Evolutionary conservation across 1,140 invertebrate genomes (phyloP).

Genomic region (Subanguina moxae): DNA sequence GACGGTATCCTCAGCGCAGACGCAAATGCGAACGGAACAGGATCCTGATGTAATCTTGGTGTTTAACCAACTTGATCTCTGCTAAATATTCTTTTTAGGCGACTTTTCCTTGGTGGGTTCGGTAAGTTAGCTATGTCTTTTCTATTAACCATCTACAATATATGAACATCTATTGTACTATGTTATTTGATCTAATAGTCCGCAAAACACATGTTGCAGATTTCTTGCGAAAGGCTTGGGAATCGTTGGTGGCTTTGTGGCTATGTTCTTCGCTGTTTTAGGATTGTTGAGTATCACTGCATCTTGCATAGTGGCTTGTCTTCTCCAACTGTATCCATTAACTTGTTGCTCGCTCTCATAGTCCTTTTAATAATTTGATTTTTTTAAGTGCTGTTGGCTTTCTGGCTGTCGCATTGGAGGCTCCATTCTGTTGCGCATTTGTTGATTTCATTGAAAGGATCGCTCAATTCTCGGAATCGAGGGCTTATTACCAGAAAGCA

Average conservation of each 20-base stretch:
- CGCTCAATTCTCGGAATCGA: slow-evolving; percentile 73
- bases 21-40: slow-evolving; percentile 58
- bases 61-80: too few species aligned
- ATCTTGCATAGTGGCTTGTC: slow-evolving; percentile 73
- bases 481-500: slow-evolving; percentile 85
- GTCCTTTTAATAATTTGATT: not conserved
- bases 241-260: slow-evolving; percentile 78
- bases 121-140: slow-evolving; percentile 50
- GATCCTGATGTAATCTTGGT: slow-evolving; percentile 49
- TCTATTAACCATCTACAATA: too few species aligned
- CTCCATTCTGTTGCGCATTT: slow-evolving; percentile 88
- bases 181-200: too few species aligned
- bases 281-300: slow-evolving; percentile 72
- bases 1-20: slow-evolving; percentile 25
- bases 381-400: slow-evolving; percentile 72
- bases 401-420: slow-evolving; percentile 78
- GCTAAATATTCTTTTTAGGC: too few species aligned
- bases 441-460: slow-evolving; percentile 82
- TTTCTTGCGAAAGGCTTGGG: slow-evolving; percentile 77
- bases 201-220: slow-evolving; percentile 25
- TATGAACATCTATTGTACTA: too few species aligned
- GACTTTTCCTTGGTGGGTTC: slow-evolving; percentile 75
- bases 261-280: slow-evolving; percentile 78
- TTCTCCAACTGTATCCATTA: slow-evolving; percentile 76
- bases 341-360: not conserved